Percentiles rank a stretch among this genome's conserved stretches.
Conservation (phyloP, 2,797 vertebrate species). For the Amphiprion clarkii region DNA sequence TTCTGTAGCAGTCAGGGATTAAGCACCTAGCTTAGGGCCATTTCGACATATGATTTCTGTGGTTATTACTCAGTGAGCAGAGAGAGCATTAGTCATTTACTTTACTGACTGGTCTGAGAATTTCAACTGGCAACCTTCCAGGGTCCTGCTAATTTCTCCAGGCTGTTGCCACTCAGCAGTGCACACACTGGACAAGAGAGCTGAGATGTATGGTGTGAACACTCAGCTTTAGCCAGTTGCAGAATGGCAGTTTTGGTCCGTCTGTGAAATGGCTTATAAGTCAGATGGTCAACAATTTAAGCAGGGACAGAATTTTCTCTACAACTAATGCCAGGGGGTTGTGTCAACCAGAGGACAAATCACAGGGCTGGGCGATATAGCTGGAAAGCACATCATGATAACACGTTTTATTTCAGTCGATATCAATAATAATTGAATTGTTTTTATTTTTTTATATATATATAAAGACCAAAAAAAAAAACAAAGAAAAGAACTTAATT, state of each 20-base stretch:
- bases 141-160: slow-evolving; percentile 32
- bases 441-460: no score
- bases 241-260: background rate
- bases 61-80: slow-evolving; percentile 68
- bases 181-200: background rate
- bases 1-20: slow-evolving; percentile 67
- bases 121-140: slow-evolving; percentile 62
- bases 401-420: no score
- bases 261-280: background rate
- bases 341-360: background rate
- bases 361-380: no score
- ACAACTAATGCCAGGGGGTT: background rate
- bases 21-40: slow-evolving; percentile 59
- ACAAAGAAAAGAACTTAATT: no score
- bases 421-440: no score
- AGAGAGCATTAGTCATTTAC: slow-evolving; percentile 64
- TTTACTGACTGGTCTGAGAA: slow-evolving; percentile 67
- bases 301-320: background rate
- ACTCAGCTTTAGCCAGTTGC: slow-evolving; percentile 13
- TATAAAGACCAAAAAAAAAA: no score
- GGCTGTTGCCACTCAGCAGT: slow-evolving; percentile 19
- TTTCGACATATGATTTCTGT: slow-evolving; percentile 67
- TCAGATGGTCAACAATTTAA: background rate
- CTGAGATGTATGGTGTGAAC: slow-evolving; percentile 22
- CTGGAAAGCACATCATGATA: no score